Evolutionary conservation across 2,888 invertebrate genomes (phyloP).

Genomic region (Tinea trinotella): DNA sequence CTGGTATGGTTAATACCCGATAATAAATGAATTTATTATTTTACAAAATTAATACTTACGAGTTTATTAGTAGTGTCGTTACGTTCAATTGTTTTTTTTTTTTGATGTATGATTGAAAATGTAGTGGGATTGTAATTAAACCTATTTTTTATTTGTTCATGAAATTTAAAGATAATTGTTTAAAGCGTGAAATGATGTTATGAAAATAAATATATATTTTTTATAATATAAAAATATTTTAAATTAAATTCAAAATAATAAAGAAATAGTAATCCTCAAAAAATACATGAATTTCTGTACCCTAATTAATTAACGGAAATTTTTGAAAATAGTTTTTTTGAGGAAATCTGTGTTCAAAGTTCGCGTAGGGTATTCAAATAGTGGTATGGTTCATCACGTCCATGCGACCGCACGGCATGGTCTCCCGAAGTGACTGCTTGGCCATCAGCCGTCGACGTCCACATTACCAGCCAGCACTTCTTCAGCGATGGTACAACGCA

Average conservation of each 20-base stretch:
- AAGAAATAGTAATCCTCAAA: neutral
- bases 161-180: no score
- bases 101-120: no score
- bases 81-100: no score
- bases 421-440: conserved; percentile 54
- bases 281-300: conserved; percentile 12
- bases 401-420: conserved; percentile 49
- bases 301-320: neutral
- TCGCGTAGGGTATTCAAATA: neutral
- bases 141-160: no score
- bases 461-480: conserved; percentile 46
- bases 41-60: no score
- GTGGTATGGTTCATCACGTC: neutral
- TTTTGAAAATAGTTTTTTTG: neutral
- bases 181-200: neutral
- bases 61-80: no score
- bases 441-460: conserved; percentile 42
- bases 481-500: conserved; percentile 46
- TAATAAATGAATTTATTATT: no score
- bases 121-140: no score
- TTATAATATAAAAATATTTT: neutral
- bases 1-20: no score
- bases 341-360: neutral
- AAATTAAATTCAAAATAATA: neutral
- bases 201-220: neutral